Evolutionary conservation across 2,113 vertebrate genomes (phyloP).

Genomic region (Beaufortia kweichowensis): DNA sequence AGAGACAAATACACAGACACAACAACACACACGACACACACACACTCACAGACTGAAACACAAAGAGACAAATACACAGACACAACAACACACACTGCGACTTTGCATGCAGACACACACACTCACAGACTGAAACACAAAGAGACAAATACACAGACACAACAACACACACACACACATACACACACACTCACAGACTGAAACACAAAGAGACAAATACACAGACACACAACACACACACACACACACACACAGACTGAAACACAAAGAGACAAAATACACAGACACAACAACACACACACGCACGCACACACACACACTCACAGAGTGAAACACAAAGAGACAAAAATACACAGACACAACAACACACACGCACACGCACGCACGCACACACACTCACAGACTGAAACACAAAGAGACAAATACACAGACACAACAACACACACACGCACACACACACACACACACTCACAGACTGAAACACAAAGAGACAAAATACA

Average conservation of each 20-base stretch:
- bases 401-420: too few species aligned
- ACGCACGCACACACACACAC: background rate
- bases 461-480: slow-evolving; percentile 27
- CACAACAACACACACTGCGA: slow-evolving; percentile 58
- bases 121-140: slow-evolving; percentile 3
- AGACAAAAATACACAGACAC: too few species aligned
- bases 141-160: background rate
- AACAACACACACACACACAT: background rate
- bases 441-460: too few species aligned
- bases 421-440: too few species aligned
- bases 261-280: background rate
- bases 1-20: background rate
- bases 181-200: background rate
- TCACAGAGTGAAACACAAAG: background rate
- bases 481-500: too few species aligned
- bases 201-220: too few species aligned
- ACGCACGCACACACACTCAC: too few species aligned
- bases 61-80: background rate
- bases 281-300: background rate
- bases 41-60: background rate
- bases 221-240: too few species aligned
- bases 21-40: background rate
- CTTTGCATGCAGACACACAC: background rate
- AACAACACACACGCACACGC: slow-evolving; percentile 12
- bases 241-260: slow-evolving; percentile 29